Evolutionary conservation across 2,888 invertebrate genomes (phyloP), one percentile per base, ranked within the genome.

Genomic region (Fabriciana adippe): DNA sequence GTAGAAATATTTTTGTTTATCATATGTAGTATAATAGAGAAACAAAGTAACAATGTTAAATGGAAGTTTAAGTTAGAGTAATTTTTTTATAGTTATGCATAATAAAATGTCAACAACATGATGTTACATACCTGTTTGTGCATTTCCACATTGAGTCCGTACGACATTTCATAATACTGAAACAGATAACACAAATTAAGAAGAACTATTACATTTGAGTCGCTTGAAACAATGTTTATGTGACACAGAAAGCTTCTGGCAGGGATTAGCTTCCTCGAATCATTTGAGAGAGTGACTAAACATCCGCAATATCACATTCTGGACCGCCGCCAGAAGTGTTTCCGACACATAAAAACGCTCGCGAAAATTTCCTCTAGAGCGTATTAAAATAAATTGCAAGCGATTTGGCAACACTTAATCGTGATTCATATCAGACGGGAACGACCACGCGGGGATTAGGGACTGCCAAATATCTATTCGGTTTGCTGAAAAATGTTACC

Each of bases 101-200:
- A 63, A 65, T 54, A 53, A 41, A n/a, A 64, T 11, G 11, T 41
- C 35, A 67, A 64, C 14, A 63, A 70, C 61, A 70, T 71, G 72
- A 60, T 65, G 66, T 71, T 70, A 88, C 95, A 93, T 94, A 97
- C 97, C 96, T 98, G 98, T 94, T 98, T 98, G 93, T 98, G 98
- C 97, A 98, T 97, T 94, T 99, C 99, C 87, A 97, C 97, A 93
- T 98, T 98, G 92, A 98, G 96, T 81, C 98, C 98, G 93, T 98
- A 98, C 68, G 98, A 98, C 98, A 98, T 98, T 95, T 99, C 99
- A 94, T 98, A 98, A 93, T 98, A 98, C 97, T 98, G 96, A 83
- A 96, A 97, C 91, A 93, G 85, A 93, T 92, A 77, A 79, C 74
- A 83, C 75, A 77, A 77, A 83, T 89, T 86, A 87, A 83, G 78